Base-by-base conservation (phyloP, 2,797 vertebrate species). In the Florisuga fusca region DNA sequence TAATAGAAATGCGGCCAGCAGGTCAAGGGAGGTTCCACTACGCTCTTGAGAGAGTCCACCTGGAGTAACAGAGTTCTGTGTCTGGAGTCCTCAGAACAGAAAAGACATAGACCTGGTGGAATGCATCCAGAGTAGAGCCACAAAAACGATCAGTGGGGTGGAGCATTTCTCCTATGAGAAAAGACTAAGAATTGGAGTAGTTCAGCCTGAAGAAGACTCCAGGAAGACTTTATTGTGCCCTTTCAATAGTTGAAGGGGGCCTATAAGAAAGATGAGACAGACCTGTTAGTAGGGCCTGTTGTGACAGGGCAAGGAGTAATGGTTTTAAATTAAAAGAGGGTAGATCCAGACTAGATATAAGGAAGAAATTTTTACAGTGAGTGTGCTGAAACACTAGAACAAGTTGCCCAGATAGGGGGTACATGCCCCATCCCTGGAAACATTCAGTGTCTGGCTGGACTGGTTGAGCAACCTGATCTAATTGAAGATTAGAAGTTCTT, bases 161-260 rank as follows among this genome's bases (percentile, higher is more conserved):
- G 9, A 84, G 4, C 38, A 64, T 10, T 5, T 64, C 22, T 77
- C 6, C 29, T 63, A 1, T 29, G 41, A 68, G 5, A 17, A 45
- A 8, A 68, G 20, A 17, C 58, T 67, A 19, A 84, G 27, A 77
- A 46, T 5, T 38, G 13, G 22, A 10, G 3, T 3, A 80, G 27
- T 22, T 80, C 45, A 63, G 31, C 10, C 29, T 43, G n/a, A 8
- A 51, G 29, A 58, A 79, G 22, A 27, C 21, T 41, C 10, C 10
- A 12, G 11, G 38, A 41, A 45, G 1, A 63, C 17, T 10, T 72
- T 27, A 25, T 2, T 27, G 9, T 1, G 1, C 29, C 12, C n/a
- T 59, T 23, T 12, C 21, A 36, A 1, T 45, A 59, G 13, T 15
- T n/a, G 9, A 36, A 34, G 5, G 17, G 14, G 17, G 10, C 43